These are phyloP conservation scores for Heterotis niloticus DNA, from an alignment of 2,113 vertebrate species.

Conservation along the genomic window DNA sequence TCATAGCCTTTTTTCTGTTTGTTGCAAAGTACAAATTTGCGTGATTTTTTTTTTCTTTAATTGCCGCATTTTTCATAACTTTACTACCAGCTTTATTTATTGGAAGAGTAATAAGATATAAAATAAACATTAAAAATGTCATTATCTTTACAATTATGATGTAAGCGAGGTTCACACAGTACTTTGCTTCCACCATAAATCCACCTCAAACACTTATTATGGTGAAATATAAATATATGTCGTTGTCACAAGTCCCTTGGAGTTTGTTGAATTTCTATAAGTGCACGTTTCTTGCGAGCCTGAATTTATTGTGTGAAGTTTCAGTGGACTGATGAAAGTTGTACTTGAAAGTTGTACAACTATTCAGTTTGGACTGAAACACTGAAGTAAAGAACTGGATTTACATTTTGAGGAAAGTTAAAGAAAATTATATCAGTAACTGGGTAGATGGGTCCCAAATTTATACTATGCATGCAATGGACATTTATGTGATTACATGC, in stretches of 20 bases:
- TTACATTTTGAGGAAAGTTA: too few relatives aligned
- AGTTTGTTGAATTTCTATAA: slow-evolving; percentile 3
- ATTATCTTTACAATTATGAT: slow-evolving; percentile 5
- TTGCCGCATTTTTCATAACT: slow-evolving; percentile 11
- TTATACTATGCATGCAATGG: too few relatives aligned
- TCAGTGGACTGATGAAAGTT: background rate
- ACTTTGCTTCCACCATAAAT: background rate
- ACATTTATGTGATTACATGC: too few relatives aligned
- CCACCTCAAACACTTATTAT: slow-evolving; percentile 14
- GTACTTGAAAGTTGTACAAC: too few relatives aligned
- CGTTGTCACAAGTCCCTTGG: background rate
- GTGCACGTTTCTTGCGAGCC: background rate
- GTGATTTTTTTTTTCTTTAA: slow-evolving; percentile 14
- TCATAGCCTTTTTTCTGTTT: background rate
- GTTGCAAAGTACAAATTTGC: background rate
- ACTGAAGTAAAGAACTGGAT: too few relatives aligned
- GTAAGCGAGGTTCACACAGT: slow-evolving; percentile 2
- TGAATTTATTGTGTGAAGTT: background rate
- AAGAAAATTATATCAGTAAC: too few relatives aligned
- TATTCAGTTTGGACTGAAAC: too few relatives aligned
- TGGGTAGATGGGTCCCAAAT: too few relatives aligned
- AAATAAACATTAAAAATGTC: slow-evolving; percentile 1
- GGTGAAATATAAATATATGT: slow-evolving; percentile 8
- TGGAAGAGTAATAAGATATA: background rate
- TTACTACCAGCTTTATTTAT: background rate